A percentile compares a stretch with the other conserved stretches of the same genome.
Conservation (phyloP, 2,113 vertebrate genomes). For the Tachysurus vachellii region DNA sequence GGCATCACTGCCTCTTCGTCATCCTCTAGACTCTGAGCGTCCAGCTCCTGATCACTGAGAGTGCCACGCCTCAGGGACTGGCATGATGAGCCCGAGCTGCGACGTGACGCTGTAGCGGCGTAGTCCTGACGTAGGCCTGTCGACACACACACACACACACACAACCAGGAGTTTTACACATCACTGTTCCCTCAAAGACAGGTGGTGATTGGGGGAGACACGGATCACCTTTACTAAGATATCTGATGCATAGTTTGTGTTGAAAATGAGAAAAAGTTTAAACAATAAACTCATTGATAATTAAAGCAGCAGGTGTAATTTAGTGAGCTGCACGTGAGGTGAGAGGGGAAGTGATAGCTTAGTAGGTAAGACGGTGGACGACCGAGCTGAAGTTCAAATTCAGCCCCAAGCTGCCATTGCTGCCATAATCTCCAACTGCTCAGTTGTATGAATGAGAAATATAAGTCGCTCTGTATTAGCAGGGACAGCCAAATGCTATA, state of each 20-base stretch:
- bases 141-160: neutral
- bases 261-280: neutral
- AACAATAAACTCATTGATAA: neutral
- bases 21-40: constrained; percentile 94
- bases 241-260: neutral
- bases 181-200: neutral
- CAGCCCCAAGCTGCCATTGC: no score
- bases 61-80: constrained; percentile 91
- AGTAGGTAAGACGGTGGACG: no score
- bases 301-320: neutral
- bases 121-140: constrained; percentile 95
- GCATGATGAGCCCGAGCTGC: constrained; percentile 96
- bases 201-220: neutral
- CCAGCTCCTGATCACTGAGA: constrained; percentile 96
- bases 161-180: neutral
- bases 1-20: constrained; percentile 83
- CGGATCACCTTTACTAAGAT: no score
- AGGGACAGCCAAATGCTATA: no score
- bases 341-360: neutral
- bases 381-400: no score
- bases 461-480: no score
- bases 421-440: no score
- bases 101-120: constrained; percentile 89
- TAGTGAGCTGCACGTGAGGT: no score
- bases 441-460: no score